These are phyloP conservation scores for Agriotes lineatus DNA, from an alignment of 2,888 invertebrate genomes.

Conservation along the genomic window DNA sequence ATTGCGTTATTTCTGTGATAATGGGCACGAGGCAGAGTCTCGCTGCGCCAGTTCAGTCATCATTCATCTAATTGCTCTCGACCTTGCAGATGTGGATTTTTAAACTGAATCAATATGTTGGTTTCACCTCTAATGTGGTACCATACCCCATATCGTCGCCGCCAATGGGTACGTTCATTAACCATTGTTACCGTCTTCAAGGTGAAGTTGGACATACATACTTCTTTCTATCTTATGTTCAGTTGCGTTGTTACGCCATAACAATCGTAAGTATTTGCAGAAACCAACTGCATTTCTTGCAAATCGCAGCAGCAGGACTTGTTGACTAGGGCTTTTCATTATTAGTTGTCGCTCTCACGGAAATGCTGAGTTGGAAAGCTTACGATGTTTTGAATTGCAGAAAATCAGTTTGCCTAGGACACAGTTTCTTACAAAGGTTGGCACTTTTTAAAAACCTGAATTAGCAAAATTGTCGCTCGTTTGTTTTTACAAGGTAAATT, in stretches of 20 bases:
- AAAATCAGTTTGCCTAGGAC: conserved; percentile 2
- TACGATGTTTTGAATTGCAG: not conserved
- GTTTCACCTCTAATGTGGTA: too few species aligned
- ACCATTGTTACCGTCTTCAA: conserved; percentile 9
- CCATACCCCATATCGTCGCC: too few species aligned
- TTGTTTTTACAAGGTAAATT: conserved; percentile 13
- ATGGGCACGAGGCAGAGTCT: too few species aligned
- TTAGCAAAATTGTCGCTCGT: conserved; percentile 10
- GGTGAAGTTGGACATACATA: conserved; percentile 4
- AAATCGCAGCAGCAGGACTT: not conserved
- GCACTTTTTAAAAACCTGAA: not conserved
- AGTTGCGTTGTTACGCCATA: conserved; percentile 5
- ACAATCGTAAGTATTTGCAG: not conserved
- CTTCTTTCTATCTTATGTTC: not conserved
- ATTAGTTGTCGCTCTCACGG: conserved; percentile 12
- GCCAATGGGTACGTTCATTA: conserved; percentile 4
- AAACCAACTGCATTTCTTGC: not conserved
- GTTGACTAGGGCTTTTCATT: conserved; percentile 8
- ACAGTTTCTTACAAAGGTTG: not conserved
- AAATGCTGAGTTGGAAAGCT: conserved; percentile 4
- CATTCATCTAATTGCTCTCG: too few species aligned
- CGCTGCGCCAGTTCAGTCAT: too few species aligned
- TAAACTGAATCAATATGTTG: too few species aligned
- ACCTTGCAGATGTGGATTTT: too few species aligned
- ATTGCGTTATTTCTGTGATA: too few species aligned